Conservation (phyloP, 2,113 vertebrate species). For the Galemys pyrenaicus region DNA sequence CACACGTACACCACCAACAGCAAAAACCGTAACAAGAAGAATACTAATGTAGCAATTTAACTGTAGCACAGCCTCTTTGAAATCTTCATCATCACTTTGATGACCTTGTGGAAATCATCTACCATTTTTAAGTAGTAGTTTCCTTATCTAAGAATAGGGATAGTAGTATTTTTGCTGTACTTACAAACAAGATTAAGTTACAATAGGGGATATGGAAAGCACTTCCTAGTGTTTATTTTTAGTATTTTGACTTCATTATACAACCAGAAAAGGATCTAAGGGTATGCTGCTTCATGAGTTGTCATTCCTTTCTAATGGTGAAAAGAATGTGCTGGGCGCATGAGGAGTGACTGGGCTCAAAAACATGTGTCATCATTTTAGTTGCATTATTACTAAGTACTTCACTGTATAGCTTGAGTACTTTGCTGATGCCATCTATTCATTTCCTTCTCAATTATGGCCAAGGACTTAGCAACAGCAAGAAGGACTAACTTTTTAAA, state of each 20-base stretch:
- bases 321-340: fast-evolving
- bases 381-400: not conserved
- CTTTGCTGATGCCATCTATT: not conserved
- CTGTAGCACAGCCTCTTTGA: not conserved
- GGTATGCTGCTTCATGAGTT: not conserved
- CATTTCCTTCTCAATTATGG: not conserved
- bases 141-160: not conserved
- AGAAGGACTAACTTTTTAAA: not conserved
- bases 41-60: not conserved
- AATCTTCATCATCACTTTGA: not conserved
- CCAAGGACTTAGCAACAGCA: not conserved
- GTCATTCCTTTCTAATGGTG: not conserved
- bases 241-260: not conserved
- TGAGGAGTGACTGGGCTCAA: fast-evolving
- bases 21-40: not conserved
- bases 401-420: no score
- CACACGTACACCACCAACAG: not conserved
- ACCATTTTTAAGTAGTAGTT: not conserved
- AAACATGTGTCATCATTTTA: fast-evolving
- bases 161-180: not conserved
- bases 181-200: not conserved
- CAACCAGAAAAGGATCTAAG: not conserved
- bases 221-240: not conserved
- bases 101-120: not conserved
- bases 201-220: not conserved